phyloP scores from a whole-genome alignment of 2,113 vertebrate genomes.

The Nannospalax galili region DNA sequence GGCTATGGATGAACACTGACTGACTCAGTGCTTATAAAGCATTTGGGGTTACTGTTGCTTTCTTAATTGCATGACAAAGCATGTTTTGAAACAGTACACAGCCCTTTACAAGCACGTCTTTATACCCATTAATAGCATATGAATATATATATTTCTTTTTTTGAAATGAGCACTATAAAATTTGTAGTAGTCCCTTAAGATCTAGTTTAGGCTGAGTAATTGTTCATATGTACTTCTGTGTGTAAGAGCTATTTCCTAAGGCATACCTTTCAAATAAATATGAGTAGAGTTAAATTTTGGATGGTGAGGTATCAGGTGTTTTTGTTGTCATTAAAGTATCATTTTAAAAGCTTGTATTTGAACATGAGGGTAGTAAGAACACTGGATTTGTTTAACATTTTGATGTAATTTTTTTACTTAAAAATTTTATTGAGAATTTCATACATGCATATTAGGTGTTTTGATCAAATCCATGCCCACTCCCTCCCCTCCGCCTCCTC shows the following conservation, averaged over 20 bases:
- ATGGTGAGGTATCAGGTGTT: neutral
- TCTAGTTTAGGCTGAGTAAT: neutral
- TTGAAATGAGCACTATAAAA: neutral
- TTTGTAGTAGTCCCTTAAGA: neutral
- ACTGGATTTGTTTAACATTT: conserved; percentile 36
- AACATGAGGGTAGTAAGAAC: neutral
- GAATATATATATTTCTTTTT: neutral
- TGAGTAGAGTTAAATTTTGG: neutral
- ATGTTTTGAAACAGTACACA: neutral
- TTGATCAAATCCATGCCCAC: too few species aligned
- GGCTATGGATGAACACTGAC: neutral
- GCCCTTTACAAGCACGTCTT: neutral
- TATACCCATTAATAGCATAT: neutral
- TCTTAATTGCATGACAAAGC: neutral
- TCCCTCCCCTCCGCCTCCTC: too few species aligned
- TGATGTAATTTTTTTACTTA: too few species aligned
- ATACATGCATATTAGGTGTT: too few species aligned
- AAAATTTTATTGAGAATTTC: too few species aligned
- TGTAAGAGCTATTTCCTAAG: neutral
- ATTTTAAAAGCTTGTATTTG: neutral
- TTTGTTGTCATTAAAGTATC: conserved; percentile 32
- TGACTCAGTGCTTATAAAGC: neutral
- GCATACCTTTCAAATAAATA: neutral
- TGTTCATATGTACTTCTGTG: neutral
- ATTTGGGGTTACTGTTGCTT: neutral